phyloP scores from a whole-genome alignment of 2,113 vertebrate species.

The Antechinus stuartii region DNA sequence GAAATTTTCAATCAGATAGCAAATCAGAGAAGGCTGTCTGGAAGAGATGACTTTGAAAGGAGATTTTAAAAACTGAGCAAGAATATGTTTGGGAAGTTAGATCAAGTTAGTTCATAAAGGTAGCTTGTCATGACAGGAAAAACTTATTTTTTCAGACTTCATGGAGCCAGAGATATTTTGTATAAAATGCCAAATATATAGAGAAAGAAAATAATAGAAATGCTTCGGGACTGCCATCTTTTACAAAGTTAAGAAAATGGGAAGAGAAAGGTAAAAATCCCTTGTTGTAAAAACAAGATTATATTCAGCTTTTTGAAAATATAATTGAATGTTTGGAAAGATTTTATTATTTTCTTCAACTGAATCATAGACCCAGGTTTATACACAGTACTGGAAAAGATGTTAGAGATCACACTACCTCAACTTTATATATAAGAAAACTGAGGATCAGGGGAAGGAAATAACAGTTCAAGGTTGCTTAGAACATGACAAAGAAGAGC shows the following conservation, averaged over 20 bases:
- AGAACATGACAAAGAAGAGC: too few relatives aligned
- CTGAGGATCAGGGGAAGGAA: not conserved
- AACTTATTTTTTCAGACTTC: slow-evolving; percentile 40
- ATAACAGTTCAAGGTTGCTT: not conserved
- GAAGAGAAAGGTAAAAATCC: slow-evolving; percentile 8
- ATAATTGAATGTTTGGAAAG: not conserved
- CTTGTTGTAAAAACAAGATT: not conserved
- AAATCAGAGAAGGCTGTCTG: too few relatives aligned
- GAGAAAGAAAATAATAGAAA: slow-evolving; percentile 38
- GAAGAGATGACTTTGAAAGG: too few relatives aligned
- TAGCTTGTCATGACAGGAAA: slow-evolving; percentile 55
- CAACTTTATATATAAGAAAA: slow-evolving; percentile 31
- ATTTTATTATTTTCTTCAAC: not conserved
- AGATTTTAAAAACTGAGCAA: too few relatives aligned
- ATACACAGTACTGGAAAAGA: not conserved
- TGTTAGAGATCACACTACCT: not conserved
- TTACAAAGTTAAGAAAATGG: slow-evolving; percentile 35
- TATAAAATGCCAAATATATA: slow-evolving; percentile 49
- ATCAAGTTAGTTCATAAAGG: slow-evolving; percentile 69
- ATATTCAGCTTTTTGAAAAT: not conserved
- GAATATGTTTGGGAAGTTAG: slow-evolving; percentile 13
- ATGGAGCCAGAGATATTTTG: slow-evolving; percentile 45
- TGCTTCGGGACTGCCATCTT: not conserved
- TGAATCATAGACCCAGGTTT: not conserved
- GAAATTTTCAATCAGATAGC: too few relatives aligned